Evolutionary conservation across 2,888 invertebrate species (phyloP), one percentile per base, ranked within the genome.

Genomic region (Latheticus oryzae): DNA sequence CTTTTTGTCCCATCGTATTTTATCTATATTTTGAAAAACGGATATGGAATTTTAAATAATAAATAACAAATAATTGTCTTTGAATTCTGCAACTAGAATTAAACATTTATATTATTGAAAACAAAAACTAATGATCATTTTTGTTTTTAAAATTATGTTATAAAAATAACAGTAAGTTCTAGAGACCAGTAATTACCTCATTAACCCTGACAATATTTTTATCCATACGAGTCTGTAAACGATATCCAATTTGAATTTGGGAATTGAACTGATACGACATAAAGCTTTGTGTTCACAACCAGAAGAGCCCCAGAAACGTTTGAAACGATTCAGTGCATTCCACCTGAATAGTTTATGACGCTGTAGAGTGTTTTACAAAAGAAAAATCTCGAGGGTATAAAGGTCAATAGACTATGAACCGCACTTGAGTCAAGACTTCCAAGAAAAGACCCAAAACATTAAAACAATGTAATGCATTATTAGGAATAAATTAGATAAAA

Each of bases 271-370:
- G 23, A 40, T 35, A 16, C 42, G 19, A 21, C 21, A 13, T 45
- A 21, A 30, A 45, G 45, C 45, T 45, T 45, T 45, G 45, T 45
- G 21, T 17, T 45, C 45, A 8, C 1, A 21, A 17, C 7, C 32
- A 17, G 26, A 17, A 21, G 40, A 11, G 17, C 37, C 15, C 7
- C 19, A 37, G 37, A 2, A 40, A 23, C 45, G 28, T 28, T 30
- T 11, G 40, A 40, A 40, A 40, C 43, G 26, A 26, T 26, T 19
- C 45, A 15, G 11, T 32, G 45, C 45, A 45, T 45, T 45, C 45
- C 45, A 32, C 21, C 11, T 32, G 45, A 45, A 45, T 32, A 45
- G 45, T 45, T 45, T 17, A 45, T 45, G 32, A 19, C 15, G 28
- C 15, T 28, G 21, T 16, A 3, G 19, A 45, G 32, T 21, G 23